A percentile compares a stretch with the other conserved stretches of the same genome.
Evolutionary conservation across 2,797 vertebrate species (phyloP).

Genomic region (Kryptolebias ocellatus): DNA sequence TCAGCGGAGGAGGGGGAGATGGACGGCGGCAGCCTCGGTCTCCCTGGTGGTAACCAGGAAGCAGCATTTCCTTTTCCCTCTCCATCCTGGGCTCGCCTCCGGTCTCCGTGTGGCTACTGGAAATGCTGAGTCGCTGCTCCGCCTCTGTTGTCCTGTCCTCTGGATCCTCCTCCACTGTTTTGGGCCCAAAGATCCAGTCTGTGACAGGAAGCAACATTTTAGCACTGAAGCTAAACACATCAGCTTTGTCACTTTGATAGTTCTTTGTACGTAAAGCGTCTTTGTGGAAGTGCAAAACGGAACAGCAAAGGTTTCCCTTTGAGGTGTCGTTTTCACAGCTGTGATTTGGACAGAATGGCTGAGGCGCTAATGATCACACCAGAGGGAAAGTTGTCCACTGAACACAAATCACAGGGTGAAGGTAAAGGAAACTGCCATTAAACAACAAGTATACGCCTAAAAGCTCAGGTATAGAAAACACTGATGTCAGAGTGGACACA

Average conservation of each 20-base stretch:
- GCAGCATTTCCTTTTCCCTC: conserved; percentile 33
- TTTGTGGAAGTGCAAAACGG: too few relatives aligned
- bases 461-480: conserved; percentile 23
- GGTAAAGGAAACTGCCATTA: conserved; percentile 14
- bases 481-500: conserved; percentile 4
- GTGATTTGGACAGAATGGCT: background rate
- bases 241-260: too few relatives aligned
- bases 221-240: background rate
- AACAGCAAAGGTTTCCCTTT: too few relatives aligned
- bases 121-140: conserved; percentile 35
- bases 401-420: conserved; percentile 31
- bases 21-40: conserved; percentile 1
- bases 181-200: conserved; percentile 79
- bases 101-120: conserved; percentile 30
- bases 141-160: conserved; percentile 52
- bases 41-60: conserved; percentile 54
- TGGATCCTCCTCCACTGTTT: conserved; percentile 59
- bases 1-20: conserved; percentile 36
- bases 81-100: conserved; percentile 47
- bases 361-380: conserved; percentile 14
- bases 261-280: too few relatives aligned
- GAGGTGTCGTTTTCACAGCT: too few relatives aligned
- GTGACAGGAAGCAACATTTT: background rate
- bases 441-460: conserved; percentile 17
- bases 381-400: conserved; percentile 7